These are phyloP conservation scores for Trissonchulus latispiculum DNA, from an alignment of 2,888 invertebrate genomes.

Conservation along the genomic window DNA sequence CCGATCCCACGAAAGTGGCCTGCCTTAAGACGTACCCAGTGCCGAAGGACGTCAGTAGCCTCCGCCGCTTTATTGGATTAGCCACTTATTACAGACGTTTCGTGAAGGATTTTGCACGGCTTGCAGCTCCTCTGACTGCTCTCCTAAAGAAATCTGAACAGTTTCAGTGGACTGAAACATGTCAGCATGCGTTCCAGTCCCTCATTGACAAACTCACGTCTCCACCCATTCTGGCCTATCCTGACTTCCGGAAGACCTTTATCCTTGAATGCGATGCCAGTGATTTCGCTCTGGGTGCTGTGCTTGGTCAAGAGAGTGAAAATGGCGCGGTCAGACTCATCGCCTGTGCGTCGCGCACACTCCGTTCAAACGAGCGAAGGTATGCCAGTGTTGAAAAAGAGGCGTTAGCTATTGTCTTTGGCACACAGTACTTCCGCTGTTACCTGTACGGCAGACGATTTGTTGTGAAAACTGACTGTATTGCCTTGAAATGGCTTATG, in stretches of 20 bases:
- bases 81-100: constrained; percentile 26
- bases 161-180: constrained; percentile 26
- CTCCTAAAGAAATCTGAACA: constrained; percentile 28
- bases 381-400: constrained; percentile 32
- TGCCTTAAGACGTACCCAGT: constrained; percentile 24
- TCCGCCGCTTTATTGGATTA: constrained; percentile 29
- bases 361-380: constrained; percentile 27
- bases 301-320: constrained; percentile 28
- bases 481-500: background rate
- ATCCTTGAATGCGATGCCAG: constrained; percentile 32
- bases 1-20: constrained; percentile 23
- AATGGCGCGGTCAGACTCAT: constrained; percentile 27
- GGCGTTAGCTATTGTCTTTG: constrained; percentile 30
- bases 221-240: constrained; percentile 27
- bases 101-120: constrained; percentile 25
- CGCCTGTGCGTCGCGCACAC: constrained; percentile 30
- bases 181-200: constrained; percentile 23
- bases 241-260: constrained; percentile 26
- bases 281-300: constrained; percentile 31
- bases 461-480: background rate
- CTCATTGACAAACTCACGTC: constrained; percentile 22
- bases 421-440: constrained; percentile 21
- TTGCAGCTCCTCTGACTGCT: constrained; percentile 26
- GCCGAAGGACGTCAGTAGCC: constrained; percentile 26
- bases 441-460: constrained; percentile 15